Evolutionary conservation across 2,113 vertebrate species (phyloP).

Genomic region (Opisthocomus hoazin): DNA sequence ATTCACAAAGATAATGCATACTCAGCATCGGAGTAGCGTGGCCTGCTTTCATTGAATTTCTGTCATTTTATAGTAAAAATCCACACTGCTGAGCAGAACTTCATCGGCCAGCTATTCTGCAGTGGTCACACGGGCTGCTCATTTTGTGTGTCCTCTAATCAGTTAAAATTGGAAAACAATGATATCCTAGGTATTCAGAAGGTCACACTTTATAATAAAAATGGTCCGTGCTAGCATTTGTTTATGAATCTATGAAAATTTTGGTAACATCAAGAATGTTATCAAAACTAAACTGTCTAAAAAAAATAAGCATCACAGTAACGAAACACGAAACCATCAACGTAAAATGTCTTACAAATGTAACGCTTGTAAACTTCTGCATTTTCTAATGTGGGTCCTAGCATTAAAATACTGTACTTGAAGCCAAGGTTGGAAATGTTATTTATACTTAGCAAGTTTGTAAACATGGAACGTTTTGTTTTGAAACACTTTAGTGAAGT

Average conservation of each 20-base stretch:
- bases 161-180: background rate
- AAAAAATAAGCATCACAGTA: background rate
- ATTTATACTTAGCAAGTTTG: slow-evolving; percentile 75
- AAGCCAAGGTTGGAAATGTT: background rate
- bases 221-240: background rate
- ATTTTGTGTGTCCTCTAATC: background rate
- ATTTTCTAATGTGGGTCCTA: background rate
- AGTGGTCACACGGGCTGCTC: background rate
- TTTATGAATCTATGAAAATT: background rate
- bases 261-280: background rate
- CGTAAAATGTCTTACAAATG: background rate
- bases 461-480: slow-evolving; percentile 97
- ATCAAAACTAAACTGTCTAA: slow-evolving; percentile 5
- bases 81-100: background rate
- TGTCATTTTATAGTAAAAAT: background rate
- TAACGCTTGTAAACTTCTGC: slow-evolving; percentile 41
- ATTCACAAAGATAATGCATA: background rate
- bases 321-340: background rate
- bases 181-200: background rate
- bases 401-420: background rate
- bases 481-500: slow-evolving; percentile 88
- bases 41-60: background rate
- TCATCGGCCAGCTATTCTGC: background rate
- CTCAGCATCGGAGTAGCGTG: background rate
- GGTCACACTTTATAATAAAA: background rate